phyloP scores from a whole-genome alignment of 92 coral and sea anemone species.

The Actinostola sp. region DNA sequence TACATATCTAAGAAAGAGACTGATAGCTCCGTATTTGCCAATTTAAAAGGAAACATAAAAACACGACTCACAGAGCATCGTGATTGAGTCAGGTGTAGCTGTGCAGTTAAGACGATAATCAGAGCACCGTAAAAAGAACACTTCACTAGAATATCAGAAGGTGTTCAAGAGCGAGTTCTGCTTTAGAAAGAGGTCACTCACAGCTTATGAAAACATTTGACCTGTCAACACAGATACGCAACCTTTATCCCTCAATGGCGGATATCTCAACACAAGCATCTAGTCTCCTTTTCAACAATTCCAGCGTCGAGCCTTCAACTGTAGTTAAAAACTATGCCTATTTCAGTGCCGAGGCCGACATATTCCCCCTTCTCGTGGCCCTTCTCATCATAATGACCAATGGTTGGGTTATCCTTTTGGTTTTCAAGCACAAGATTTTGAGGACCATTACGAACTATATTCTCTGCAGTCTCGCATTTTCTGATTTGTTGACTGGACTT shows the following conservation, averaged over 20 bases:
- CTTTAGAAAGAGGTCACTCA: too few relatives aligned
- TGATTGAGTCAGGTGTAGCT: too few relatives aligned
- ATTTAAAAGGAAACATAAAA: constrained; percentile 14
- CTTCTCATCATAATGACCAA: constrained; percentile 36
- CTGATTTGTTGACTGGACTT: constrained; percentile 43
- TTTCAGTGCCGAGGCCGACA: constrained; percentile 34
- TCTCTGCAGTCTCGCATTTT: constrained; percentile 40
- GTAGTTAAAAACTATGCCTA: background rate
- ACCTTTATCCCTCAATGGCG: background rate
- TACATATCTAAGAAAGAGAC: constrained; percentile 10
- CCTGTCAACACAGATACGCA: too few relatives aligned
- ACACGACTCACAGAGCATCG: too few relatives aligned
- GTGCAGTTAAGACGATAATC: too few relatives aligned
- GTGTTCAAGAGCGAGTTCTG: too few relatives aligned
- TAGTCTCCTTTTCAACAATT: background rate
- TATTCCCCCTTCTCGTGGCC: constrained; percentile 46
- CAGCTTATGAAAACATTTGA: too few relatives aligned
- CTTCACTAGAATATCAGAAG: too few relatives aligned
- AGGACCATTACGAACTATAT: constrained; percentile 47
- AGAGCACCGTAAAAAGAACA: too few relatives aligned
- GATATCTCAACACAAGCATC: background rate
- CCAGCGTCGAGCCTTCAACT: background rate
- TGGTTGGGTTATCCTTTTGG: constrained; percentile 33
- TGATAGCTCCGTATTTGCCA: background rate
- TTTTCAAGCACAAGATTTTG: constrained; percentile 11